Base-by-base conservation (phyloP, 2,797 vertebrate genomes). In the Clarias laeviceps region DNA sequence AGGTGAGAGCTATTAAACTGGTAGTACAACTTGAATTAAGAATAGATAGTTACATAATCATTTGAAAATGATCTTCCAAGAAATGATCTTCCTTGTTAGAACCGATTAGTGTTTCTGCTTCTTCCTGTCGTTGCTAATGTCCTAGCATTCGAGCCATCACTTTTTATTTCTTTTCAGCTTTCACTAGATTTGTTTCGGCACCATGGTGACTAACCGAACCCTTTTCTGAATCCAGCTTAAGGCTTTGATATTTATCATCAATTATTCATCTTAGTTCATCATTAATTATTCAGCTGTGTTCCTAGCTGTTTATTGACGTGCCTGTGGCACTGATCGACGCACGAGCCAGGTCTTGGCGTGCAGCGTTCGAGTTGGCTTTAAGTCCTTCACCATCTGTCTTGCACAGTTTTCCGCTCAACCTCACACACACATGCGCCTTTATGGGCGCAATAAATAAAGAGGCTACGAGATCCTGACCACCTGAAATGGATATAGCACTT, bases 241-340 rank as follows among this genome's bases (percentile, higher is more conserved):
- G 40, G 82, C 82, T 83, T 87, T 73, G 85, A 87, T 80, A 78
- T 88, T 81, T 76, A 59, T 84, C 70, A 84, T 83, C 69, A 83
- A 73, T 80, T 80, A 70, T 83, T 88, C 61, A 83, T 88, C 62
- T 66, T 32, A 64, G 86, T 68, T 78, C 32, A 22, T 45, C 40
- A 80, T 83, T 68, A 83, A 80, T 83, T 83, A 81, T 83, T 88
- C 62, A 86, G 79, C 84, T 18, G 37, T 66, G 83, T 82, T 82
- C 56, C 62, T 86, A 54, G 84, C 76, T 54, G 84, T 80, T 85
- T 85, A 88, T 85, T 79, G 80, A 85, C 72, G 64, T 59, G 84
- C 84, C 84, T 62, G 76, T 85, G 84, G 74, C 45, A 27, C 79
- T 78, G 81, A 83, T 85, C 61, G 76, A 85, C 73, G 74, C 27